These are phyloP conservation scores for Drosophila obscura DNA, from an alignment of 1,140 invertebrate genomes.

Conservation along the genomic window DNA sequence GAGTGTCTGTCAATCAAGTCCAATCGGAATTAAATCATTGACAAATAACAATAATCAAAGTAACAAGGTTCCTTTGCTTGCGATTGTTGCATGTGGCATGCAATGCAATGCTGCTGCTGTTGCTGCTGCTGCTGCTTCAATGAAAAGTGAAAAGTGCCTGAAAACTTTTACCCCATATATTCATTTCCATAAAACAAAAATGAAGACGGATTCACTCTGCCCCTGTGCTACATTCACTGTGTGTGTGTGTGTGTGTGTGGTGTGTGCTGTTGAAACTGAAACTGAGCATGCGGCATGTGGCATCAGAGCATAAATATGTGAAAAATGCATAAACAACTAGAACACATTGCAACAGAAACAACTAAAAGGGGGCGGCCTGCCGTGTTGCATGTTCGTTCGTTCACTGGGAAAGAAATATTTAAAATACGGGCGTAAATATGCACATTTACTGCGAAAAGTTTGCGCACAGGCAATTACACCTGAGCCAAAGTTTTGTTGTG, in stretches of 20 bases:
- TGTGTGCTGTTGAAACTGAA: slow-evolving; percentile 43
- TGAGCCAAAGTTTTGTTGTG: slow-evolving; percentile 23
- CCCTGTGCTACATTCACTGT: slow-evolving; percentile 71
- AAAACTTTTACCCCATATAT: slow-evolving; percentile 13
- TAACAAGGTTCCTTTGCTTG: slow-evolving; percentile 28
- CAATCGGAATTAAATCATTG: slow-evolving; percentile 79
- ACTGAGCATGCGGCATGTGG: slow-evolving; percentile 53
- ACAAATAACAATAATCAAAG: slow-evolving; percentile 77
- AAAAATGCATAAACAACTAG: slow-evolving; percentile 66
- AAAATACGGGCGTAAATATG: slow-evolving; percentile 33
- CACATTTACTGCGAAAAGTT: slow-evolving; percentile 45
- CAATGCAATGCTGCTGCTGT: slow-evolving; percentile 34
- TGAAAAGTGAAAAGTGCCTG: slow-evolving; percentile 71
- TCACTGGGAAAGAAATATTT: slow-evolving; percentile 29
- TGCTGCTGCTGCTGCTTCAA: slow-evolving; percentile 14
- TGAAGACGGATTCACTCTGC: slow-evolving; percentile 19
- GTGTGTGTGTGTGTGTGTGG: no score
- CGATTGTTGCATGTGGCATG: slow-evolving; percentile 64
- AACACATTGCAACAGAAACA: slow-evolving; percentile 51
- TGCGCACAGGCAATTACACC: slow-evolving; percentile 51
- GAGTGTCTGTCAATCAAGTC: slow-evolving; percentile 76
- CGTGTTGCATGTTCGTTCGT: slow-evolving; percentile 53
- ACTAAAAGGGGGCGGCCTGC: slow-evolving; percentile 24
- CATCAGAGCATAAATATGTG: slow-evolving; percentile 69
- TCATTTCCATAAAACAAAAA: slow-evolving; percentile 27